Base-by-base conservation (phyloP, 2,888 invertebrate genomes). In the Helicoverpa assulta region DNA sequence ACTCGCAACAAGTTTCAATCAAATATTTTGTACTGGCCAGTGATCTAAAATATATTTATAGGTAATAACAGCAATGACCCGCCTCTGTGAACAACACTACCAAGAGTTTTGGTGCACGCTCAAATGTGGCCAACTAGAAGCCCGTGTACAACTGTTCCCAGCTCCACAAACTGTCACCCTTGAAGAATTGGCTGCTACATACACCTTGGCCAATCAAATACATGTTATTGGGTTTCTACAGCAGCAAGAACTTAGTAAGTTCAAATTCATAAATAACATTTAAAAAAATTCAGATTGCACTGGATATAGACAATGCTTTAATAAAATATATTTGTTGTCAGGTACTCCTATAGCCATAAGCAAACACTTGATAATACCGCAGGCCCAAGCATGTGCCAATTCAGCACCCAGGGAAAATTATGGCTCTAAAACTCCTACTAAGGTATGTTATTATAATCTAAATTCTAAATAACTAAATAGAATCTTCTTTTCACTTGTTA, bases 321-420 rank as follows among this genome's bases (percentile, higher is more conserved):
- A 19, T 29, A 29, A n/a, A 47, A n/a, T n/a, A n/a, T 33, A 51
- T 7, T 47, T 75, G 33, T 73, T 80, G 61, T 51, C 88, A 96
- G 98, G 98, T 43, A 99, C 99, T 69, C 99, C 99, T 3, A 98
- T 98, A 88, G 98, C 98, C 3, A 96, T 99, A 73, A 99, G 99
- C 73, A 97, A 99, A 51, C 99, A 99, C 92, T 96, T 99, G 73
- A 97, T 99, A 8, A 96, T 99, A 78, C 98, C 99, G 0, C 96
- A 97, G 77, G 94, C 96, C 26, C 96, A 94, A 86, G 68, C 88
- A 6, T 89, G 89, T 3, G 88, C 91, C 7, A 95, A 93, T 83
- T 89, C 93, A 14, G 52, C 94, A 63, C 91, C 93, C 75, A 92
- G 95, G 84, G 93, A 97, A 89, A 92, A 89, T 76, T 93, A 91